phyloP scores from a whole-genome alignment of 2,797 vertebrate species.

The Champsocephalus esox region DNA sequence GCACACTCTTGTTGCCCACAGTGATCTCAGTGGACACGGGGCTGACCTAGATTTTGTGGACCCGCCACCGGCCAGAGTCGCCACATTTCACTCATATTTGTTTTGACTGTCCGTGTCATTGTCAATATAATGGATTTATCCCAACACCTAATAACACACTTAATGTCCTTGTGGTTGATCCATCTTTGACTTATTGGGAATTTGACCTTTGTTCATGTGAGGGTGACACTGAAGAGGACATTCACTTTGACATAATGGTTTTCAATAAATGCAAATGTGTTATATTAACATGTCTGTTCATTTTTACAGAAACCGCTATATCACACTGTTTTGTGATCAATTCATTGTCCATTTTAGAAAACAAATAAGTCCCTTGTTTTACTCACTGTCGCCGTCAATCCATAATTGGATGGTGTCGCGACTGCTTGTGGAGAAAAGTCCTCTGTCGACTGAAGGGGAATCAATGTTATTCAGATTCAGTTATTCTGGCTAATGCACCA shows the following conservation, averaged over 20 bases:
- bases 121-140: conserved; percentile 27
- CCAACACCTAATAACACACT: neutral
- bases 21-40: conserved; percentile 9
- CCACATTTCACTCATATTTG: conserved; percentile 26
- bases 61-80: neutral
- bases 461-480: neutral
- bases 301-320: neutral
- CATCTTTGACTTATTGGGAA: conserved; percentile 1
- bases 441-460: neutral
- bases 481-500: neutral
- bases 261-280: neutral
- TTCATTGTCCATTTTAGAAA: neutral
- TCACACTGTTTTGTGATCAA: neutral
- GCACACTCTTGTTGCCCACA: conserved; percentile 28
- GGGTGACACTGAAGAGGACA: neutral
- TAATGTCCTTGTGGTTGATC: conserved; percentile 13
- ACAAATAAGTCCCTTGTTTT: neutral
- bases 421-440: neutral
- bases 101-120: conserved; percentile 41
- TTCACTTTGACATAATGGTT: neutral
- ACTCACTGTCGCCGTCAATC: neutral
- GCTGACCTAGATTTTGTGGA: conserved; percentile 35
- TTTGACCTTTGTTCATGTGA: neutral
- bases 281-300: too few relatives aligned
- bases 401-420: neutral